Conservation (phyloP, 64 coral and sea anemone species). For the Platygyra sinensis region DNA sequence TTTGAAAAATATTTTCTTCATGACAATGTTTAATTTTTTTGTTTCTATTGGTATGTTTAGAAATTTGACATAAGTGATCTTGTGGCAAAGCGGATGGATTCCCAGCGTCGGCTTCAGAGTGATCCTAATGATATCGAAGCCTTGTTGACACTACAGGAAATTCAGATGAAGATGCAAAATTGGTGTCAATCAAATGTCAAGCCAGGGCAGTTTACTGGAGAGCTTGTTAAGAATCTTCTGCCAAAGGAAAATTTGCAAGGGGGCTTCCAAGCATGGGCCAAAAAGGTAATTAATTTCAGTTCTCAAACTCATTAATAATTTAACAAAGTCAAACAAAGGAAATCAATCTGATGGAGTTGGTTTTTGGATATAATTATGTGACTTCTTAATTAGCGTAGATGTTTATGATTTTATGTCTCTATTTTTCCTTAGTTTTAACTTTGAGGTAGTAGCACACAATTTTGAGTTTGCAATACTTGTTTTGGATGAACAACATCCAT, state of each 20-base stretch:
- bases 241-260: slow-evolving; percentile 92
- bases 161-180: slow-evolving; percentile 95
- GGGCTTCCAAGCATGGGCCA: slow-evolving; percentile 96
- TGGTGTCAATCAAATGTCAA: slow-evolving; percentile 96
- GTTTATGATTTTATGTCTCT: too few species aligned
- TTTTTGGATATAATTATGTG: too few species aligned
- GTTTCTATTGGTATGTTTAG: slow-evolving; percentile 22
- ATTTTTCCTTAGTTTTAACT: too few species aligned
- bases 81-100: slow-evolving; percentile 88
- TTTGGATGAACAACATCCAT: too few species aligned
- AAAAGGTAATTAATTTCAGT: slow-evolving; percentile 64
- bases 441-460: too few species aligned
- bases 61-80: slow-evolving; percentile 95
- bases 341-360: too few species aligned
- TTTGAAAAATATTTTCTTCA: too few species aligned
- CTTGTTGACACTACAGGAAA: slow-evolving; percentile 81
- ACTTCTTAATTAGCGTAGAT: too few species aligned
- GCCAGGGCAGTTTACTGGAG: slow-evolving; percentile 97
- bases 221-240: slow-evolving; percentile 78
- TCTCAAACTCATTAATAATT: not conserved
- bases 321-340: not conserved
- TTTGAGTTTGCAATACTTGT: too few species aligned
- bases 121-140: slow-evolving; percentile 96
- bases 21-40: not conserved
- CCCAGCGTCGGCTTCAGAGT: slow-evolving; percentile 76